These are phyloP conservation scores for Sandelia bainsii DNA, from an alignment of 2,797 vertebrate species.

Conservation along the genomic window DNA sequence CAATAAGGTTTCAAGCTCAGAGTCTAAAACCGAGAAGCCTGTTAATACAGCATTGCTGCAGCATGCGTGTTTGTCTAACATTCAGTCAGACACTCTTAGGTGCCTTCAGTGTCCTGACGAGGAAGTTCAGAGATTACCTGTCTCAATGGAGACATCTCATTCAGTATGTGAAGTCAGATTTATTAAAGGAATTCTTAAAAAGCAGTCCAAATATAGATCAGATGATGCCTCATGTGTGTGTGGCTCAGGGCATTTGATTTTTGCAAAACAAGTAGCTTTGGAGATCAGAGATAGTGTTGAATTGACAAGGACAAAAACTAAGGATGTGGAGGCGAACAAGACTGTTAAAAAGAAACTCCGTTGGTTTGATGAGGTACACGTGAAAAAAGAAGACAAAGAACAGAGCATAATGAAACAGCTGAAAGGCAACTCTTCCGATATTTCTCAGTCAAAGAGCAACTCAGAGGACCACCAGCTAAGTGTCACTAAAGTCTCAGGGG, in stretches of 20 bases:
- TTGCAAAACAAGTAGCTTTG: constrained; percentile 80
- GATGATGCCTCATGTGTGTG: constrained; percentile 60
- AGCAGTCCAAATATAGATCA: constrained; percentile 82
- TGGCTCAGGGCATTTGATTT: constrained; percentile 70
- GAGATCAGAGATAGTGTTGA: constrained; percentile 91
- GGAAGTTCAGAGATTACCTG: constrained; percentile 51
- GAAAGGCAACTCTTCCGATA: constrained; percentile 27
- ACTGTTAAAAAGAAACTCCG: constrained; percentile 86
- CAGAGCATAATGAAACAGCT: constrained; percentile 40
- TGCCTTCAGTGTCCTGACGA: constrained; percentile 55
- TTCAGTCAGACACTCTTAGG: constrained; percentile 40
- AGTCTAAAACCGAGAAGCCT: constrained; percentile 64
- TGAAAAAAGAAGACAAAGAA: constrained; percentile 53
- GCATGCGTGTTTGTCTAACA: constrained; percentile 60
- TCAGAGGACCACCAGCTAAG: constrained; percentile 74
- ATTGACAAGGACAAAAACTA: constrained; percentile 83
- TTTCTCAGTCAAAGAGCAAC: constrained; percentile 49
- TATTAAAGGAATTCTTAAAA: constrained; percentile 92
- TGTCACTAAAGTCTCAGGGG: constrained; percentile 59
- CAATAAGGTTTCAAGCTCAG: constrained; percentile 63
- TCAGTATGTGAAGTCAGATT: constrained; percentile 73
- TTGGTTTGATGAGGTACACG: constrained; percentile 89
- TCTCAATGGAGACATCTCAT: constrained; percentile 47
- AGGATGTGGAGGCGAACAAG: constrained; percentile 74
- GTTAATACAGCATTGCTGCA: constrained; percentile 56